Percentiles rank a stretch among this genome's conserved stretches.
Conservation (phyloP, 2,113 vertebrate genomes). For the Phylloscopus whistleri region DNA sequence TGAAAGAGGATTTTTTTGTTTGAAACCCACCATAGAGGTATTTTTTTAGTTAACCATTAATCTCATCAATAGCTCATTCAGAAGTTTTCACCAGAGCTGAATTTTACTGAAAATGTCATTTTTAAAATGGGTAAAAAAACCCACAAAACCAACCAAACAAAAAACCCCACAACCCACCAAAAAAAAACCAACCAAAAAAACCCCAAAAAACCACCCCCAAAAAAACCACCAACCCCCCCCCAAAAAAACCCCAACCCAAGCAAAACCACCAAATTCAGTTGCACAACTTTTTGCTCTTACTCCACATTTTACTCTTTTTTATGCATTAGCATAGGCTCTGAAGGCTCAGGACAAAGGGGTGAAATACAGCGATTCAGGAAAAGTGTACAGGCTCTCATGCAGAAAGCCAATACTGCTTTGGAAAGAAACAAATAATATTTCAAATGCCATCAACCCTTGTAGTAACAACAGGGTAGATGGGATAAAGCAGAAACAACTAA, state of each 20-base stretch:
- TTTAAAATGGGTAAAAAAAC: background rate
- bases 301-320: background rate
- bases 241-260: background rate
- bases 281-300: background rate
- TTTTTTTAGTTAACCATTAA: background rate
- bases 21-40: background rate
- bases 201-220: background rate
- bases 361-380: slow-evolving; percentile 24
- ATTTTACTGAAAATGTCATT: background rate
- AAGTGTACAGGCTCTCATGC: slow-evolving; percentile 31
- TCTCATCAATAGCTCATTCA: background rate
- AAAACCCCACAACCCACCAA: background rate
- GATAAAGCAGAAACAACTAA: background rate
- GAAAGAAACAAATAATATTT: slow-evolving; percentile 53
- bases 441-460: background rate
- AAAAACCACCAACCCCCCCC: background rate
- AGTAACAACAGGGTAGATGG: background rate
- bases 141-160: background rate
- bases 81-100: background rate
- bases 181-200: background rate
- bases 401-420: slow-evolving; percentile 28
- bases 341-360: background rate
- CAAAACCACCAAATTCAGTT: background rate
- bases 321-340: background rate
- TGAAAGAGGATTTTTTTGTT: background rate